Evolutionary conservation across 2,888 invertebrate species (phyloP).

Genomic region (Parnassius mnemosyne): DNA sequence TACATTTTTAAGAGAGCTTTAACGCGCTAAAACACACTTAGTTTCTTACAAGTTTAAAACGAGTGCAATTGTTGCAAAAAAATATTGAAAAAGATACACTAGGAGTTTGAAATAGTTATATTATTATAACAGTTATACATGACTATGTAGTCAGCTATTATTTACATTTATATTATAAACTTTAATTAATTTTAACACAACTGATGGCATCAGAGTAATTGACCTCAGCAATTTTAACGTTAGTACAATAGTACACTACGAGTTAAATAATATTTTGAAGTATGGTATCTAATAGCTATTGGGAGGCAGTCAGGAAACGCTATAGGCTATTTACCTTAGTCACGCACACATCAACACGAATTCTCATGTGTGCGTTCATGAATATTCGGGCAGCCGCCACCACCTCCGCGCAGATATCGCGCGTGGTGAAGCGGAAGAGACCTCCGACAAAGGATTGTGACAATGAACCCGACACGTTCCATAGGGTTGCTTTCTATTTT

Average conservation of each 20-base stretch:
- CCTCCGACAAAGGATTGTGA: constrained; percentile 73
- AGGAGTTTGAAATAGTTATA: too few relatives aligned
- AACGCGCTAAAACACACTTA: too few relatives aligned
- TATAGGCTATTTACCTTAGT: constrained; percentile 7
- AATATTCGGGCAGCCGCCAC: constrained; percentile 50
- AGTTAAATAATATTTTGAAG: too few relatives aligned
- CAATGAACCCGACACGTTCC: constrained; percentile 52
- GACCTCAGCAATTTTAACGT: too few relatives aligned
- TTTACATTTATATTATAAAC: neutral
- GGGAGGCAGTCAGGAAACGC: neutral
- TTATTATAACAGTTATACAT: too few relatives aligned
- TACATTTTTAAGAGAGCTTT: too few relatives aligned
- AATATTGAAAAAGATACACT: too few relatives aligned
- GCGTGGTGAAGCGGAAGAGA: constrained; percentile 73
- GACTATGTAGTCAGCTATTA: neutral
- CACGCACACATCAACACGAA: neutral
- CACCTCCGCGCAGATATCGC: constrained; percentile 60
- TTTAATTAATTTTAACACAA: too few relatives aligned
- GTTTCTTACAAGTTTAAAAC: too few relatives aligned
- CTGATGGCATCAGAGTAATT: too few relatives aligned
- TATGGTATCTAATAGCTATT: neutral
- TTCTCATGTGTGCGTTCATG: constrained; percentile 24
- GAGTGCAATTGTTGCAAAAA: too few relatives aligned
- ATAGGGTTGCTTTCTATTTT: constrained; percentile 48
- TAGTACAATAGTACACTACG: too few relatives aligned